Evolutionary conservation across 2,797 vertebrate species (phyloP).

Genomic region (Sebastes steindachneri): DNA sequence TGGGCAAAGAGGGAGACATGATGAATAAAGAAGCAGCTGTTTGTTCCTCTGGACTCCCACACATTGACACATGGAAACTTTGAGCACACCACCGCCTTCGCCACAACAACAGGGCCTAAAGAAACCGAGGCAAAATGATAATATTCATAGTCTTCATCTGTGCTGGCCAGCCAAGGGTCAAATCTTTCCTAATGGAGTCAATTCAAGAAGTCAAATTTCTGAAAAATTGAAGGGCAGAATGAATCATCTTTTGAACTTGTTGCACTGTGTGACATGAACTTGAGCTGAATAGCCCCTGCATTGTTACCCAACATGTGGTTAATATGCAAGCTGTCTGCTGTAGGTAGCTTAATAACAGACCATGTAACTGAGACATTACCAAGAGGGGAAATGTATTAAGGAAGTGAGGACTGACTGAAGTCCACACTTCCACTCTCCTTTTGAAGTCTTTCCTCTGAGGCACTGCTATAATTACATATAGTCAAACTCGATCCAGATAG

Average conservation of each 20-base stretch:
- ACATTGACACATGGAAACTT: conserved; percentile 77
- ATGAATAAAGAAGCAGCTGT: conserved; percentile 70
- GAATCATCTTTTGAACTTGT: conserved; percentile 19
- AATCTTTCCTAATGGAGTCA: conserved; percentile 17
- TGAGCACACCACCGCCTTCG: conserved; percentile 61
- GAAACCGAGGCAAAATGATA: conserved; percentile 44
- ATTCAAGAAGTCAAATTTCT: conserved; percentile 17
- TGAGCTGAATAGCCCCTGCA: background rate
- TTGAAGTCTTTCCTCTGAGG: background rate
- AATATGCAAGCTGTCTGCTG: background rate
- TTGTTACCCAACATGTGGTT: background rate
- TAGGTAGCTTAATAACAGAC: conserved; percentile 6
- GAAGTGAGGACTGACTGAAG: conserved; percentile 16
- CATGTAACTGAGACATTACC: conserved; percentile 4
- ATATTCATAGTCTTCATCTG: conserved; percentile 31
- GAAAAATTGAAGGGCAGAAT: background rate
- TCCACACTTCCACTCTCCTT: background rate
- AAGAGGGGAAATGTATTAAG: conserved; percentile 9
- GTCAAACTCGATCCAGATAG: background rate
- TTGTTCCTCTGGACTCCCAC: conserved; percentile 73
- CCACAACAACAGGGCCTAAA: conserved; percentile 53
- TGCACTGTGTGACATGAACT: background rate
- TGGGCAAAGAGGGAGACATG: conserved; percentile 45
- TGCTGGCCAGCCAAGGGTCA: background rate
- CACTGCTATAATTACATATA: background rate